Percentiles rank a stretch among this genome's conserved stretches.
These are phyloP conservation scores for Conops quadrifasciatus DNA, from an alignment of 2,888 invertebrate species.

Conservation along the genomic window DNA sequence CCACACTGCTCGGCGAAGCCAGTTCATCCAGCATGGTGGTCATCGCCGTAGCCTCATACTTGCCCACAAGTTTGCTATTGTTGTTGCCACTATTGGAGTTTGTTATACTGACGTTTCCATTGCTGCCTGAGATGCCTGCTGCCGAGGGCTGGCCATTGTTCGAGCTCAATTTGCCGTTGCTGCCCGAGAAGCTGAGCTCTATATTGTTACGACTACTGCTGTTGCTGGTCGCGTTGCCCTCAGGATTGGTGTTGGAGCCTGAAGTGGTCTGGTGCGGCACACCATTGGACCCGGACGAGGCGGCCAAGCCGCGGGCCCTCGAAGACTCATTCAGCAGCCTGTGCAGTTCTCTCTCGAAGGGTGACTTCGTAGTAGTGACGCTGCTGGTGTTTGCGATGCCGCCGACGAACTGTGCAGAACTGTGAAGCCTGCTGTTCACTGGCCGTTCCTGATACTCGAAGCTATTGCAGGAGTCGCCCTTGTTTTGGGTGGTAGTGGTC, in stretches of 20 bases:
- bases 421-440: slow-evolving; percentile 36
- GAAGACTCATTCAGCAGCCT: slow-evolving; percentile 75
- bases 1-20: slow-evolving; percentile 47
- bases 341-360: slow-evolving; percentile 83
- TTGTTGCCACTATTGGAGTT: slow-evolving; percentile 59
- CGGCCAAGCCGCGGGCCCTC: slow-evolving; percentile 53
- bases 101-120: slow-evolving; percentile 59
- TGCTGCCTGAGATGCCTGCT: slow-evolving; percentile 51
- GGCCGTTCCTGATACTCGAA: slow-evolving; percentile 69
- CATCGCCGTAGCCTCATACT: slow-evolving; percentile 41
- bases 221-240: slow-evolving; percentile 52
- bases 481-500: slow-evolving; percentile 70
- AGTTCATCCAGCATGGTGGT: slow-evolving; percentile 52
- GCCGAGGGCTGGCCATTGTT: slow-evolving; percentile 46
- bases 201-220: slow-evolving; percentile 60
- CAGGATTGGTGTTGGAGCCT: slow-evolving; percentile 45
- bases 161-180: slow-evolving; percentile 61
- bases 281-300: slow-evolving; percentile 46
- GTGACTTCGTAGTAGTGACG: slow-evolving; percentile 66
- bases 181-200: slow-evolving; percentile 60
- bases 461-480: slow-evolving; percentile 72
- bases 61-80: slow-evolving; percentile 46
- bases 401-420: background rate
- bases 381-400: slow-evolving; percentile 23
- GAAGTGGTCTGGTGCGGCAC: slow-evolving; percentile 47